These are phyloP conservation scores for Bettongia penicillata DNA, from an alignment of 2,113 vertebrate genomes.

Conservation along the genomic window DNA sequence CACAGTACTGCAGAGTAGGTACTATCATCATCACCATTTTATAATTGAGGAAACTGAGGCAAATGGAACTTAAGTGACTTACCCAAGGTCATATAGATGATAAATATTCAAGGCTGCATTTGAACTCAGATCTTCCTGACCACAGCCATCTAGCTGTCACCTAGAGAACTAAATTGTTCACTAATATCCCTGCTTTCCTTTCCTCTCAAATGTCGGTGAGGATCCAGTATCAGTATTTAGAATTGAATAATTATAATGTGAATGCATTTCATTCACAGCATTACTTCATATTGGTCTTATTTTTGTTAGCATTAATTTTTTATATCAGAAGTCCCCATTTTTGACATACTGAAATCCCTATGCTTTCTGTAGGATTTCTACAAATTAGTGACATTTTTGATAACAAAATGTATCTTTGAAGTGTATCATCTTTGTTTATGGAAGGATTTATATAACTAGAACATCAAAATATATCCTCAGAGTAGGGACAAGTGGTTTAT, in stretches of 20 bases:
- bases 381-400: neutral
- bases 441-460: neutral
- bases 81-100: no score
- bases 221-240: neutral
- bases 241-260: neutral
- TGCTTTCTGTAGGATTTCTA: neutral
- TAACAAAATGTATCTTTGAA: neutral
- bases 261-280: neutral
- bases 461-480: neutral
- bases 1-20: neutral
- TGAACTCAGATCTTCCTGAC: no score
- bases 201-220: neutral
- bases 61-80: no score
- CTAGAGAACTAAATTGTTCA: neutral
- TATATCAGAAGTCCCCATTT: neutral
- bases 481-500: neutral
- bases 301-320: neutral
- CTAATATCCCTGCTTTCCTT: neutral
- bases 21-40: neutral
- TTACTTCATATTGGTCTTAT: neutral
- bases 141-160: no score
- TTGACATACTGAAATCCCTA: neutral
- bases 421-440: neutral
- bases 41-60: no score
- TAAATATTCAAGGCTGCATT: no score